Evolutionary conservation across 2,797 vertebrate genomes (phyloP).

Genomic region (Amblyopsis hoosieri): DNA sequence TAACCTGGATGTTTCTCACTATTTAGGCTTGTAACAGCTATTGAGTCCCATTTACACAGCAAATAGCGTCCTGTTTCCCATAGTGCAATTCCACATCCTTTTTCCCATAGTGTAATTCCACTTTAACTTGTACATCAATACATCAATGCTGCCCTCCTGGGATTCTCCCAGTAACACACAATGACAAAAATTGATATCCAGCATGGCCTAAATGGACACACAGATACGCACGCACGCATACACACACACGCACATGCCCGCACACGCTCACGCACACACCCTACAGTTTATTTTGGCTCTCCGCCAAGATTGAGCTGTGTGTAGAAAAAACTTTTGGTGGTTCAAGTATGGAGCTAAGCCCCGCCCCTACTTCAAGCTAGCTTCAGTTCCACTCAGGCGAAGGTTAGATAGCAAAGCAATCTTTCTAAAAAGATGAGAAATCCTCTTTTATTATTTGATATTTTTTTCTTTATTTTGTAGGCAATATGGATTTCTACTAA

Average conservation of each 20-base stretch:
- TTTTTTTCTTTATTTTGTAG: too few species aligned
- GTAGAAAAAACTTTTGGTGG: too few species aligned
- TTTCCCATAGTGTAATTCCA: conserved; percentile 45
- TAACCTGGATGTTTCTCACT: conserved; percentile 55
- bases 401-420: too few species aligned
- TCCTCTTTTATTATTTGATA: too few species aligned
- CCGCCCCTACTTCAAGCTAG: too few species aligned
- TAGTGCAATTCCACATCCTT: conserved; percentile 39
- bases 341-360: too few species aligned
- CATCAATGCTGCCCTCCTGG: conserved; percentile 23
- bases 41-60: conserved; percentile 67
- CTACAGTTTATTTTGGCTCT: background rate
- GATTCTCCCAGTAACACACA: conserved; percentile 29
- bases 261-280: background rate
- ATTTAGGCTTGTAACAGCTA: conserved; percentile 56
- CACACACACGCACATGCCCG: conserved; percentile 7
- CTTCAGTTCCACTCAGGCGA: too few species aligned
- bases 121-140: conserved; percentile 65
- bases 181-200: conserved; percentile 2
- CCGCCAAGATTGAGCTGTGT: too few species aligned
- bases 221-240: conserved; percentile 4
- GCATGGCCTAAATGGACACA: background rate
- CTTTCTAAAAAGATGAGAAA: too few species aligned
- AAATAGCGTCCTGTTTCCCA: conserved; percentile 44
- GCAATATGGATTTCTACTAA: too few species aligned